phyloP scores from a whole-genome alignment of 2,113 vertebrate genomes.

The Alexandromys fortis region DNA sequence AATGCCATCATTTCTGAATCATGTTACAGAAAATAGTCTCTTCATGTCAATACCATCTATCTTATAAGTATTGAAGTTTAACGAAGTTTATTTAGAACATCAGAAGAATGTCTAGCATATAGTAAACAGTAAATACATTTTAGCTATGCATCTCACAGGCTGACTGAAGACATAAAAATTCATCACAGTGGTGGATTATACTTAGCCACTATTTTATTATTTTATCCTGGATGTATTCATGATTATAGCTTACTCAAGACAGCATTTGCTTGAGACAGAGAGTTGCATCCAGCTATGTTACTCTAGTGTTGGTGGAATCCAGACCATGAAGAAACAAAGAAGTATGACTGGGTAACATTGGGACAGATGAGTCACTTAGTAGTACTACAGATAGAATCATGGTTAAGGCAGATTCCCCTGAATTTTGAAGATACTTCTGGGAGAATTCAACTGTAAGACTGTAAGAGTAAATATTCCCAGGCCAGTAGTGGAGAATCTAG shows the following conservation, averaged over 20 bases:
- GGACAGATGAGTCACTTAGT: neutral
- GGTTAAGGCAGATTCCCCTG: neutral
- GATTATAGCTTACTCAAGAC: neutral
- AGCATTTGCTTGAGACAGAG: neutral
- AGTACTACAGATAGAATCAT: neutral
- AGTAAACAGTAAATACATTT: neutral
- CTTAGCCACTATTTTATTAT: neutral
- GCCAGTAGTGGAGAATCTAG: neutral
- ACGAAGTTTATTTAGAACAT: neutral
- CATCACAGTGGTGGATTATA: neutral
- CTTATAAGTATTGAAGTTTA: neutral
- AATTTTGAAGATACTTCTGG: neutral
- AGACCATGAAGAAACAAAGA: neutral
- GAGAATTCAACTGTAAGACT: neutral
- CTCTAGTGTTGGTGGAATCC: neutral
- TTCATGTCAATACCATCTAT: neutral
- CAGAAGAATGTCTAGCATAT: neutral
- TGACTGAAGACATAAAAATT: neutral
- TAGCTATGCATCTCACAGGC: neutral
- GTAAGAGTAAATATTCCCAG: neutral
- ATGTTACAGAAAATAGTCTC: neutral
- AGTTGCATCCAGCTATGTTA: neutral
- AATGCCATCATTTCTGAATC: neutral
- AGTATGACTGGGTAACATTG: neutral
- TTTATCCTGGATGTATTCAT: neutral